Evolutionary conservation across 1,140 invertebrate species (phyloP), one percentile per base, ranked within the genome.

Genomic region (Harpegnathos saltator): DNA sequence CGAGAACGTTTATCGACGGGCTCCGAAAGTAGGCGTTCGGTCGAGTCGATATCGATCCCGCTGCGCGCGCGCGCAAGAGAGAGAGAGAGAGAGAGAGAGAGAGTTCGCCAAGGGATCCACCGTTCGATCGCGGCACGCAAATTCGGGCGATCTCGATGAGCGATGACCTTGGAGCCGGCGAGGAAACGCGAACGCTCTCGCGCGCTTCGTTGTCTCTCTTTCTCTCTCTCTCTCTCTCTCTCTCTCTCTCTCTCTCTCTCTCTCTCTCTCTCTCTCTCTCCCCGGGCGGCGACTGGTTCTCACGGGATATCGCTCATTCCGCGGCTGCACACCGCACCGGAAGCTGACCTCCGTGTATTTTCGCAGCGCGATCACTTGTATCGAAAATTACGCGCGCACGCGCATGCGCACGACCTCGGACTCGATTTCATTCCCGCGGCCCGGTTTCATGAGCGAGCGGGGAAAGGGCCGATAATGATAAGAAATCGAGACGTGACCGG

Each of bases 1-100:
- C 87, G 87, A 89, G 81, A 84, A 83, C 86, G 80, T 88, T 87
- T 73, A 88, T 88, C 75, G 85, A 74, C 22, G 62, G 71, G 86
- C 59, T 75, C 33, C 86, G 52, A 87, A 72, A 87, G 85, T 87
- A 83, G 84, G 84, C 85, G 82, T 65, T 85, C 82, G 59, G 29
- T n/a, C 44, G 85, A 62, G 68, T 86, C 85, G 85, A 85, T 86
- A 87, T 77, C 74, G 73, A 85, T 88, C 38, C 54, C 15, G 68
- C 26, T 59, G 61, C 38, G n/a, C 33, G 14, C 38, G 33, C 56
- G 33, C 24, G 14, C 72, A 12, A 84, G n/a, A n/a, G n/a, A n/a
- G n/a, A n/a, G n/a, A n/a, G n/a, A n/a, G n/a, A n/a, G n/a, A n/a
- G n/a, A n/a, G n/a, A n/a, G n/a, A n/a, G n/a, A n/a, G n/a, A n/a